Percentiles rank a stretch among this genome's conserved stretches.
phyloP scores from a whole-genome alignment of 1,140 invertebrate species.

The Lasioglossum albipes region DNA sequence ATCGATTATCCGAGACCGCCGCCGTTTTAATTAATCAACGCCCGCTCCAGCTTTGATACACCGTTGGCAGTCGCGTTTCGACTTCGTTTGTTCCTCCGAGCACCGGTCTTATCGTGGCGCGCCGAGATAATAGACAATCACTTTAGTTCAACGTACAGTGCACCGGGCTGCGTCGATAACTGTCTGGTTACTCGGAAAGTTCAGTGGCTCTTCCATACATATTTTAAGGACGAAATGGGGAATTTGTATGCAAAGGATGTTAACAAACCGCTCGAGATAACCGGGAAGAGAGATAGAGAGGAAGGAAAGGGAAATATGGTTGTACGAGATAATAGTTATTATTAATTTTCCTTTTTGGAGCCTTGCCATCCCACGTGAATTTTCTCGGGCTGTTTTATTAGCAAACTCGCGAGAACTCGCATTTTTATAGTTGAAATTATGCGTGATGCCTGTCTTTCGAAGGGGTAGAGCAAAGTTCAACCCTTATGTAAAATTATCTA shows the following conservation, averaged over 20 bases:
- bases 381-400: neutral
- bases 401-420: neutral
- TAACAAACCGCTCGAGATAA: neutral
- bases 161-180: neutral
- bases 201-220: neutral
- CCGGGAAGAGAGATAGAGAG: too few species aligned
- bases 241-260: slow-evolving; percentile 6
- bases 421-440: neutral
- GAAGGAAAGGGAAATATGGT: neutral
- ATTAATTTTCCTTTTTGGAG: neutral
- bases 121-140: neutral
- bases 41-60: neutral
- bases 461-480: too few species aligned
- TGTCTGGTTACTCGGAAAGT: neutral
- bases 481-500: too few species aligned
- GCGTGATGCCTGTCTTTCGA: too few species aligned
- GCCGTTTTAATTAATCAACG: slow-evolving; percentile 42
- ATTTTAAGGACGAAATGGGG: neutral
- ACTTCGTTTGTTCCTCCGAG: neutral
- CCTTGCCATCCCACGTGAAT: neutral
- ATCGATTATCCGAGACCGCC: slow-evolving; percentile 33
- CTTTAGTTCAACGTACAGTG: neutral
- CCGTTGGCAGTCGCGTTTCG: slow-evolving; percentile 9
- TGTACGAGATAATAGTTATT: neutral
- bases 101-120: neutral